A percentile compares a stretch with the other conserved stretches of the same genome.
Evolutionary conservation across 1,140 invertebrate species (phyloP).

Genomic region (Panulirus ornatus): DNA sequence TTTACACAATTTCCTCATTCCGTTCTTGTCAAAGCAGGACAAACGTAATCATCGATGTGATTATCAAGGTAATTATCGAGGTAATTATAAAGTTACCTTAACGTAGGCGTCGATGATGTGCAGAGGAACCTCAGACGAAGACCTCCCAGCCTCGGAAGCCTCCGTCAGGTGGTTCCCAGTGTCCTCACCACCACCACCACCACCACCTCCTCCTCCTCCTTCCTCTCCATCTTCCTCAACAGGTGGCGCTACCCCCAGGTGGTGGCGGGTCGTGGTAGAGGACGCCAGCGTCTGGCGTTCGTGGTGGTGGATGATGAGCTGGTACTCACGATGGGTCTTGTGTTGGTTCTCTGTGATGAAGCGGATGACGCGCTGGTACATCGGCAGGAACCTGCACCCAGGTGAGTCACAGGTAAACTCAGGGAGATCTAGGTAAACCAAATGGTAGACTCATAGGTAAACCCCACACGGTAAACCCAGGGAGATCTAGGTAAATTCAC

Average conservation of each 20-base stretch:
- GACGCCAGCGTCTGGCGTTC: not conserved
- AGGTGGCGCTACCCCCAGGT: not conserved
- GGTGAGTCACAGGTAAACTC: no score
- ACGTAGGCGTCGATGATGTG: not conserved
- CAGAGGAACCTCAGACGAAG: not conserved
- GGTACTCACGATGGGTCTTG: slow-evolving; percentile 86
- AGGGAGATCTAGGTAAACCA: no score
- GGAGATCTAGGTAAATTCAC: no score
- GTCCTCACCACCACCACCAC: not conserved
- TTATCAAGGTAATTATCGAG: no score
- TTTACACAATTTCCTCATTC: no score
- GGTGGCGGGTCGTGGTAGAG: not conserved
- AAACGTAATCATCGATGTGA: no score
- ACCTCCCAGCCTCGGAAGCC: not conserved
- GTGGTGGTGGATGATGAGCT: slow-evolving; percentile 81
- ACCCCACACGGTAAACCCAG: no score
- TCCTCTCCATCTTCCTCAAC: not conserved
- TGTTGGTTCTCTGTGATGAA: slow-evolving; percentile 84
- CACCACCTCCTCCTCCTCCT: not conserved
- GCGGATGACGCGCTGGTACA: slow-evolving; percentile 80
- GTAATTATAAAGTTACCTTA: no score
- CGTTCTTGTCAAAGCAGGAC: no score
- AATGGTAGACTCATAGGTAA: no score
- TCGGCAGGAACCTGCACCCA: slow-evolving; percentile 81
- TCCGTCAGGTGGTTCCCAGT: not conserved